These are phyloP conservation scores for Hybognathus amarus DNA, from an alignment of 2,797 vertebrate genomes.

Conservation along the genomic window DNA sequence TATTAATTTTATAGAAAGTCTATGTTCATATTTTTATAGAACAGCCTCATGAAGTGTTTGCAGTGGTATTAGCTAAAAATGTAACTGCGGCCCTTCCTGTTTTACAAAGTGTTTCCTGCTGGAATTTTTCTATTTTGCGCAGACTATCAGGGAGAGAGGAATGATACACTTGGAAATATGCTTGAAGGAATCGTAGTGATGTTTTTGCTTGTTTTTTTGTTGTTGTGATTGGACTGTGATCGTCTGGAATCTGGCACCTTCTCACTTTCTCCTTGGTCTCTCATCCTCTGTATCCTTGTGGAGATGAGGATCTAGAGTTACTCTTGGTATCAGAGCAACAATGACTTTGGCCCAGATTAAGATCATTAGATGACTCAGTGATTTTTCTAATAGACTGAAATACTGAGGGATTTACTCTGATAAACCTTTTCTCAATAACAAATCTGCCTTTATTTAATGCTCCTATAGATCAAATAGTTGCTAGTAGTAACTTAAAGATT, in stretches of 20 bases:
- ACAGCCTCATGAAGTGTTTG: not conserved
- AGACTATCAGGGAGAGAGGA: not conserved
- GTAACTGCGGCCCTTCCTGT: slow-evolving; percentile 49
- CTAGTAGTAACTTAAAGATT: not conserved
- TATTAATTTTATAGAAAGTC: not conserved
- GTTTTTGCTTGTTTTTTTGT: not conserved
- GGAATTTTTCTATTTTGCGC: not conserved
- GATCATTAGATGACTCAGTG: slow-evolving; percentile 39
- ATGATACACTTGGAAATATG: not conserved
- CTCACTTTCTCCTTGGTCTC: slow-evolving; percentile 11
- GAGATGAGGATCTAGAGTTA: slow-evolving; percentile 44
- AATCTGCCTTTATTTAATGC: not conserved
- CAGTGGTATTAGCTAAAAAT: not conserved
- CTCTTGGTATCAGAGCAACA: slow-evolving; percentile 36
- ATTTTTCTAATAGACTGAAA: slow-evolving; percentile 4
- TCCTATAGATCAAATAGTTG: not conserved
- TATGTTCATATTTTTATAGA: not conserved
- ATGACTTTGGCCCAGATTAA: slow-evolving; percentile 38
- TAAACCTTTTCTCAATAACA: not conserved
- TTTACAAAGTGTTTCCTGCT: slow-evolving; percentile 49
- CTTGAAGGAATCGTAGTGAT: not conserved
- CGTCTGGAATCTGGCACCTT: slow-evolving; percentile 46
- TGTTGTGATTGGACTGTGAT: slow-evolving; percentile 21
- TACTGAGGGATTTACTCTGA: not conserved
- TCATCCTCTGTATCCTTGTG: slow-evolving; percentile 19